Evolutionary conservation across 2,797 vertebrate genomes (phyloP), one percentile per base, ranked within the genome.

Genomic region (Dermochelys coriacea): DNA sequence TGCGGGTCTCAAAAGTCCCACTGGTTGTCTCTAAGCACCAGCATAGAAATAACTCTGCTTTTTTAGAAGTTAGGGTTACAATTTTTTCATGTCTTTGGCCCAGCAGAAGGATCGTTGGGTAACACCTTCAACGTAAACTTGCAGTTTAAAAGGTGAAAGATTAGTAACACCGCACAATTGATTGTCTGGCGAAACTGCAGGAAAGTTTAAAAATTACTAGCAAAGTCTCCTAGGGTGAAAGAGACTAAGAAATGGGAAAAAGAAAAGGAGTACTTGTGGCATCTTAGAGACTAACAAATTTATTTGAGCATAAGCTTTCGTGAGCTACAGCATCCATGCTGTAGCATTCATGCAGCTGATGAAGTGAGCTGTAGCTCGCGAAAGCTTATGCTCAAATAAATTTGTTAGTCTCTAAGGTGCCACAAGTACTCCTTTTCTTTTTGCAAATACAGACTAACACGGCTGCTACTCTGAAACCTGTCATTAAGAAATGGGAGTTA

Each of bases 21-120:
- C 5, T 2, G 25, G 57, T 0, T 8, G 1, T 41, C 16, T 41
- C 61, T 23, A 0, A 81, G 19, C 77, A 50, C 77, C 52, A 79
- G 68, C 27, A 21, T 1, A 47, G 37, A 18, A 57, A 0, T 11
- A 59, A 6, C 5, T 0, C 8, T 45, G 83, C 5, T 0, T 27
- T 80, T 89, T 45, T 29, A 86, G 85, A 52, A 41, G 31, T 37
- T 75, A 87, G 90, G 15, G 34, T 85, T 84, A 41, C 84, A 47
- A 45, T 1, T 0, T 82, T 83, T 85, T 45, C 82, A 54, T 54
- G 9, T 57, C 9, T 0, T 61, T 61, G 59, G 6, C 12, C 45
- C 81, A 93, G 77, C 41, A 93, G 94, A 86, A 89, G 83, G 85
- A 34, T 81, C 77, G 57, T 31, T n/a, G 27, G 82, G 7, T 45